Evolutionary conservation across 2,113 vertebrate species (phyloP).

Genomic region (Cyprinodon brontotheroides): DNA sequence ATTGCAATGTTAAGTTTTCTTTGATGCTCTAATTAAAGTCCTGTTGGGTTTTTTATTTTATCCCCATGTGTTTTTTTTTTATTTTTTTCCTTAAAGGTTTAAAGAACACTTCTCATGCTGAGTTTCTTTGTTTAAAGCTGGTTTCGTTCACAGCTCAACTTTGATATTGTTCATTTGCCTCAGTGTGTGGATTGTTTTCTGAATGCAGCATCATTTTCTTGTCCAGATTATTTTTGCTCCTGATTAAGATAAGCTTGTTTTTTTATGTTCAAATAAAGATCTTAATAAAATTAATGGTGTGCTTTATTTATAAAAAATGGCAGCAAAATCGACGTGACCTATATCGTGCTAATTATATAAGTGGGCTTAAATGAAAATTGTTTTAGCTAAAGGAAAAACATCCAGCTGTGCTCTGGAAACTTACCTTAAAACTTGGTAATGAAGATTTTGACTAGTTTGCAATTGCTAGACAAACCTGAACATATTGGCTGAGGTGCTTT

Average conservation of each 20-base stretch:
- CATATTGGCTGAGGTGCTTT: not conserved
- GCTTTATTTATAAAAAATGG: conserved; percentile 10
- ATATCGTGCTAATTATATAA: conserved; percentile 65
- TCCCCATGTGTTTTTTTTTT: not conserved
- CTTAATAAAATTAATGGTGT: conserved; percentile 31
- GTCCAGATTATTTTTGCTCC: conserved; percentile 5
- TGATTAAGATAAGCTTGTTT: conserved; percentile 12
- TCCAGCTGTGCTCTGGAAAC: not conserved
- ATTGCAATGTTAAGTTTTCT: not conserved
- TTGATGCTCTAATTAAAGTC: not conserved
- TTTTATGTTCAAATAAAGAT: conserved; percentile 68
- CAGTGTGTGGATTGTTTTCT: not conserved
- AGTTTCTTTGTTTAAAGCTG: not conserved
- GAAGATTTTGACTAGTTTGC: not conserved
- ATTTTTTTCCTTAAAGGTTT: not conserved
- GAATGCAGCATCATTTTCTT: conserved; percentile 23
- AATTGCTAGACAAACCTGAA: not conserved
- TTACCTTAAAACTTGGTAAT: not conserved
- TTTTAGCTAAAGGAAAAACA: not conserved
- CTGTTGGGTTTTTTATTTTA: too few species aligned
- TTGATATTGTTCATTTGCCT: not conserved
- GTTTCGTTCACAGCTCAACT: not conserved
- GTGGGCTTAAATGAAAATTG: conserved; percentile 8
- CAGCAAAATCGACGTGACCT: conserved; percentile 57
- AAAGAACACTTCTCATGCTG: conserved; percentile 3